phyloP scores from a whole-genome alignment of 2,888 invertebrate genomes.

The Dynastes maya region DNA sequence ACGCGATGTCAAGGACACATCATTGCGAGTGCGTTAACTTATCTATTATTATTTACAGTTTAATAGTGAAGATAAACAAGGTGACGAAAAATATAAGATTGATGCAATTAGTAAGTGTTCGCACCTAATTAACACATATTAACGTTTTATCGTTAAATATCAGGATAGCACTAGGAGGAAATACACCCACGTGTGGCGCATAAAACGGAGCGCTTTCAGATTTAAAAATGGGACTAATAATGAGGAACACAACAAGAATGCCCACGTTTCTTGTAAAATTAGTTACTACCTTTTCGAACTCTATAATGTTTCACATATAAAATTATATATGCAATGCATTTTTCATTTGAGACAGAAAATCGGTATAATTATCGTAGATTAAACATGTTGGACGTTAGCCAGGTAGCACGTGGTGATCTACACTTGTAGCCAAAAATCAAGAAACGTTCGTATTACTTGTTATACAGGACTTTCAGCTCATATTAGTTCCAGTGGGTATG shows the following conservation, averaged over 20 bases:
- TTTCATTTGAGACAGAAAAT: neutral
- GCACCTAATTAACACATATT: conserved; percentile 12
- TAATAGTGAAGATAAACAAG: neutral
- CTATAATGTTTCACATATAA: too few relatives aligned
- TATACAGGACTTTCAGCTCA: too few relatives aligned
- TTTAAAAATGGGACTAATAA: too few relatives aligned
- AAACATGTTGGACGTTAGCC: conserved; percentile 41
- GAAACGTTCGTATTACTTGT: neutral
- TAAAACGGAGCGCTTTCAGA: too few relatives aligned
- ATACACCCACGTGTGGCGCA: too few relatives aligned
- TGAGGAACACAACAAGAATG: too few relatives aligned
- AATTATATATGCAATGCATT: neutral
- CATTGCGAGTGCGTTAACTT: too few relatives aligned
- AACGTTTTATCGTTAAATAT: conserved; percentile 22
- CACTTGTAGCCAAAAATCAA: neutral
- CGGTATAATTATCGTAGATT: conserved; percentile 32
- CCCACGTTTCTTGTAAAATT: too few relatives aligned
- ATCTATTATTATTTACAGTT: neutral
- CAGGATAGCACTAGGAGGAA: neutral
- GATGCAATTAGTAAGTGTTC: neutral
- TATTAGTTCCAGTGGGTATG: too few relatives aligned
- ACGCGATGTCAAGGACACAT: too few relatives aligned
- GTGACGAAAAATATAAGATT: neutral
- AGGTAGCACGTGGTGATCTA: neutral
- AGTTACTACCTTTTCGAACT: too few relatives aligned